A percentile compares a stretch with the other conserved stretches of the same genome.
Evolutionary conservation across 1,140 invertebrate genomes (phyloP).

Genomic region (Pseudomyrmex concolor): DNA sequence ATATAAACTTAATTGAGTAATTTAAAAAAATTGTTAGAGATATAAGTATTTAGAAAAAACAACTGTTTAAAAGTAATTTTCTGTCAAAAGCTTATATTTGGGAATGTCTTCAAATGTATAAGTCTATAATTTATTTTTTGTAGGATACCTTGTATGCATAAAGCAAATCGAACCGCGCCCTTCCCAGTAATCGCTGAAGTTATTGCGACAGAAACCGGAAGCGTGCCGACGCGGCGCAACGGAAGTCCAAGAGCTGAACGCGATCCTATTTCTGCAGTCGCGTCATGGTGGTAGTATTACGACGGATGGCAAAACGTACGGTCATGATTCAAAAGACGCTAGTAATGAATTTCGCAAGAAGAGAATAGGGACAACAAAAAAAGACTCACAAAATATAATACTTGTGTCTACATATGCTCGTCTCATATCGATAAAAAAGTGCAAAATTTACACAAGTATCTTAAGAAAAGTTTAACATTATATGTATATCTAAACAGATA

Average conservation of each 20-base stretch:
- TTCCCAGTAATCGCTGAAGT: constrained; percentile 4
- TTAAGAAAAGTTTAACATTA: background rate
- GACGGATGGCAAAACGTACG: constrained; percentile 39
- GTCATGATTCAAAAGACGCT: background rate
- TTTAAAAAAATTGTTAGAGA: too few relatives aligned
- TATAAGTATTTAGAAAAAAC: constrained; percentile 3
- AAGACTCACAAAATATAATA: constrained; percentile 1
- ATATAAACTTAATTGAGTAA: too few relatives aligned
- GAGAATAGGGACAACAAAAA: background rate
- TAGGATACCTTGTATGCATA: constrained; percentile 21
- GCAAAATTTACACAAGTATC: background rate
- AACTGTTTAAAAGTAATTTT: constrained; percentile 6
- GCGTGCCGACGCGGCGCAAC: constrained; percentile 17
- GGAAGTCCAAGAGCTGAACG: constrained; percentile 47
- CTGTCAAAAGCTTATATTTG: background rate
- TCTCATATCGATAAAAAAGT: background rate
- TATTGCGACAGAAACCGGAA: constrained; percentile 59
- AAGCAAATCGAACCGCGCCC: constrained; percentile 24
- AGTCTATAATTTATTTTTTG: constrained; percentile 17
- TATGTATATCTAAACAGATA: too few relatives aligned
- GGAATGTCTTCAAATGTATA: background rate
- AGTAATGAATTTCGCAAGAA: constrained; percentile 20
- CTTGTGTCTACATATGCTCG: background rate
- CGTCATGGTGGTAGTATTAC: constrained; percentile 40
- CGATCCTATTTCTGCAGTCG: constrained; percentile 45